Percentiles rank a stretch among this genome's conserved stretches.
Conservation (phyloP, 2,797 vertebrate genomes). For the Pogoniulus pusillus region DNA sequence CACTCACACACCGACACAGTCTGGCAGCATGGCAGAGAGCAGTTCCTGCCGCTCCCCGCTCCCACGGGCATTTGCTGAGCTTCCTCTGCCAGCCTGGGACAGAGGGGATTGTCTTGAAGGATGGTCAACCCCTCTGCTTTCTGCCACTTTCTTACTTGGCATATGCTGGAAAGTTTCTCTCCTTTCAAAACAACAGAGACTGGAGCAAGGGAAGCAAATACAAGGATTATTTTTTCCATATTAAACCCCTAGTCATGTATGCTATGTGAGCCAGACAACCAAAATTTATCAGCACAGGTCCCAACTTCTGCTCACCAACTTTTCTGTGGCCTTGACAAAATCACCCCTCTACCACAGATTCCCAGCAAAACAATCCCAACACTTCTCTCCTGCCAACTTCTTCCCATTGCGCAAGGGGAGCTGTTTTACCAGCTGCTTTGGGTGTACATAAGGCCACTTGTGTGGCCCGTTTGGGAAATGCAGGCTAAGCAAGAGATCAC, state of each 20-base stretch:
- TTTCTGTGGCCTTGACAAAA: background rate
- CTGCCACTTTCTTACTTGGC: background rate
- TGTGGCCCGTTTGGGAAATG: conserved; percentile 25
- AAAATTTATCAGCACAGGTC: background rate
- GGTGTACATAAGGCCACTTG: conserved; percentile 9
- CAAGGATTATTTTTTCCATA: background rate
- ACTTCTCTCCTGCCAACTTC: background rate
- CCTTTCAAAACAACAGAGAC: background rate
- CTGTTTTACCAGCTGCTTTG: conserved; percentile 37
- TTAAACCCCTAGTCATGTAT: background rate
- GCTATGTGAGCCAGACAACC: background rate
- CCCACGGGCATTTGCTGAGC: background rate
- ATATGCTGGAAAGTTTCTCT: fast-evolving
- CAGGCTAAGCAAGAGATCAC: background rate
- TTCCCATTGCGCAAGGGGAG: background rate
- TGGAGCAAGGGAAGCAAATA: background rate
- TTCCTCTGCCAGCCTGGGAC: background rate
- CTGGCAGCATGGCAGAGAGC: background rate
- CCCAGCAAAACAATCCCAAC: background rate
- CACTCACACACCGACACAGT: fast-evolving
- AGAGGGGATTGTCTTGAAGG: background rate
- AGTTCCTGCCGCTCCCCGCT: fast-evolving
- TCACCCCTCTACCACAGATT: background rate
- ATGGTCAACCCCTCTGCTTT: background rate
- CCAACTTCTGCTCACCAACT: background rate